Evolutionary conservation across 2,888 invertebrate species (phyloP).

Genomic region (Cerastis rubricosa): DNA sequence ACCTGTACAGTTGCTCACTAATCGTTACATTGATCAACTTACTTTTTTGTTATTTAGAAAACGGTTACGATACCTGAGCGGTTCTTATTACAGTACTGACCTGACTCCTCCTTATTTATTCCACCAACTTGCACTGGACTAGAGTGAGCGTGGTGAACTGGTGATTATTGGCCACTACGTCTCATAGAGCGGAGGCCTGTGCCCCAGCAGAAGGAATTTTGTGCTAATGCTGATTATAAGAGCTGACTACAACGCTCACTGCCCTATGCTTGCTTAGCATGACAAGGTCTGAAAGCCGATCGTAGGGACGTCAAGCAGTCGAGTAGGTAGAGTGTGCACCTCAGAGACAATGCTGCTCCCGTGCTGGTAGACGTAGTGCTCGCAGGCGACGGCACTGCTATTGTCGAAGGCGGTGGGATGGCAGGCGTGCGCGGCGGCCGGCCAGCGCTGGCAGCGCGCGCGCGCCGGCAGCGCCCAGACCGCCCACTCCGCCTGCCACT

Average conservation of each 20-base stretch:
- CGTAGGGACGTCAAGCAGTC: not conserved
- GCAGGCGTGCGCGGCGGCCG: constrained; percentile 74
- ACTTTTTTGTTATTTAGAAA: not conserved
- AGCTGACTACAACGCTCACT: not conserved
- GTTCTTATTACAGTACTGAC: not conserved
- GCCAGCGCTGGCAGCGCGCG: constrained; percentile 77
- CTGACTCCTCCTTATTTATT: not conserved
- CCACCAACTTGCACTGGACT: not conserved
- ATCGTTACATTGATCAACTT: not conserved
- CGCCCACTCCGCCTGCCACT: constrained; percentile 76
- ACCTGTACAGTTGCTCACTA: not conserved
- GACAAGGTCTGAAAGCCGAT: not conserved
- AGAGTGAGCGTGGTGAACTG: too few species aligned
- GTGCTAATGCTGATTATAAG: not conserved
- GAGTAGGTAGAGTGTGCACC: constrained; percentile 74
- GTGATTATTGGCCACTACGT: not conserved
- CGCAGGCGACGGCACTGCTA: constrained; percentile 77
- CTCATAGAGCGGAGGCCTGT: not conserved
- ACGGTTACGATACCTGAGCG: not conserved
- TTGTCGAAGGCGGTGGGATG: constrained; percentile 80
- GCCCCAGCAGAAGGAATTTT: not conserved
- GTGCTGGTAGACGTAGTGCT: constrained; percentile 86
- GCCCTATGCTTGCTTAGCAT: not conserved
- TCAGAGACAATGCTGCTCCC: constrained; percentile 89
- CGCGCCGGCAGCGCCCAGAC: constrained; percentile 74